Evolutionary conservation across 2,888 invertebrate species (phyloP).

Genomic region (Drosophila kokeensis): DNA sequence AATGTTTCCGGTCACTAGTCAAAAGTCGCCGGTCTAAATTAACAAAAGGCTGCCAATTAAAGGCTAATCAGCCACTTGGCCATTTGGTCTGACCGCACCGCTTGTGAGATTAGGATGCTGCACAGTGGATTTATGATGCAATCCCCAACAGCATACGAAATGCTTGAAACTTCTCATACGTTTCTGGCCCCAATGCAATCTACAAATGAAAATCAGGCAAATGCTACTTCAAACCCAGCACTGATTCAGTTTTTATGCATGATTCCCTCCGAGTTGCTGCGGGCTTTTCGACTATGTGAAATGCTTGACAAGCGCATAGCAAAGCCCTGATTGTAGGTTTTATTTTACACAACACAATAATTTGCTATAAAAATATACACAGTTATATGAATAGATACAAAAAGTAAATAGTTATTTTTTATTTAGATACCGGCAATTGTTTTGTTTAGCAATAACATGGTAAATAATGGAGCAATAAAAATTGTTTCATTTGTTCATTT

Average conservation of each 20-base stretch:
- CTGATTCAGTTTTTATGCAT: slow-evolving; percentile 55
- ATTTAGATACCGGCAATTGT: not conserved
- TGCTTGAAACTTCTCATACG: slow-evolving; percentile 54
- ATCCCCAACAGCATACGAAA: slow-evolving; percentile 43
- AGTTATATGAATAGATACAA: not conserved
- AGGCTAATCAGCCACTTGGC: slow-evolving; percentile 79
- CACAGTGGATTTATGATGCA: slow-evolving; percentile 60
- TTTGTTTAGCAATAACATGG: slow-evolving; percentile 2
- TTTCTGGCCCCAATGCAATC: slow-evolving; percentile 22
- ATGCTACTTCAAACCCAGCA: slow-evolving; percentile 40
- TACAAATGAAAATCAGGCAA: slow-evolving; percentile 48
- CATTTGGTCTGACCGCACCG: slow-evolving; percentile 55
- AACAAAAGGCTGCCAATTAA: slow-evolving; percentile 76
- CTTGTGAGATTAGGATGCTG: slow-evolving; percentile 11
- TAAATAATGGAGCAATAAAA: not conserved
- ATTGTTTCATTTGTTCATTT: not conserved
- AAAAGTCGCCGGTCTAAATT: slow-evolving; percentile 71
- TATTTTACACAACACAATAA: not conserved
- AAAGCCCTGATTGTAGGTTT: not conserved
- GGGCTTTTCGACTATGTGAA: slow-evolving; percentile 12
- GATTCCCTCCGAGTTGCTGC: not conserved
- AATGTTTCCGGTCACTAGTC: slow-evolving; percentile 19
- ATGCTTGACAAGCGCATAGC: not conserved
- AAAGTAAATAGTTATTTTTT: not conserved
- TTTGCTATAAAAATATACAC: not conserved